These are phyloP conservation scores for Sminthurinus aureus DNA, from an alignment of 2,888 invertebrate species.

Conservation along the genomic window DNA sequence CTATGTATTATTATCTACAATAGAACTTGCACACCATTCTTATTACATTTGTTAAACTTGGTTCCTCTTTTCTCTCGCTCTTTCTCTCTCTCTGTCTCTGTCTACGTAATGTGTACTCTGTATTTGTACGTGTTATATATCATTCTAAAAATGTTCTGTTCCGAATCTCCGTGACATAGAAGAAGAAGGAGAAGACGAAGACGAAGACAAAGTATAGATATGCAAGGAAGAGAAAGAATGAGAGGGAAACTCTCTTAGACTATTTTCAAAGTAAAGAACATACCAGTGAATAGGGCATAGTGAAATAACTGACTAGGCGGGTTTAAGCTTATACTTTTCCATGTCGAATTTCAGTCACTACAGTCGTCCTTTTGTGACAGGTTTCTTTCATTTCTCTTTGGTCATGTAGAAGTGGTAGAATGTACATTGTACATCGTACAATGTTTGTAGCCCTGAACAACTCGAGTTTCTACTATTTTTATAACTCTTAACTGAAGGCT, in stretches of 20 bases:
- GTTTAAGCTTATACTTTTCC: slow-evolving; percentile 20
- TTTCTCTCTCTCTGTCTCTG: too few species aligned
- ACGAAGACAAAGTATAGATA: background rate
- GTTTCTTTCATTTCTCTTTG: slow-evolving; percentile 35
- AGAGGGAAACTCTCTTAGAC: too few species aligned
- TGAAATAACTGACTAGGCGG: background rate
- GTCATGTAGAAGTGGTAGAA: too few species aligned
- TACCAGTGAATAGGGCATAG: slow-evolving; percentile 19
- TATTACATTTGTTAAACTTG: too few species aligned
- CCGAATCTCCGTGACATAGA: background rate
- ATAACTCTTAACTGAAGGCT: slow-evolving; percentile 3
- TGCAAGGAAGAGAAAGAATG: background rate
- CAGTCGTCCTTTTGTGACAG: slow-evolving; percentile 27
- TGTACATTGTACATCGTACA: background rate
- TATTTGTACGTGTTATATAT: background rate
- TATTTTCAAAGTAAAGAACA: background rate
- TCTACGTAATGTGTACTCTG: too few species aligned
- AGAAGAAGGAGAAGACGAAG: background rate
- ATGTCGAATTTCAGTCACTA: slow-evolving; percentile 27
- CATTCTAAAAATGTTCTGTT: slow-evolving; percentile 11
- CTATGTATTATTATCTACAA: too few species aligned
- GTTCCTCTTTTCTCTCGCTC: background rate
- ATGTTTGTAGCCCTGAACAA: too few species aligned
- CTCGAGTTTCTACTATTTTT: background rate
- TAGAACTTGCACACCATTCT: too few species aligned